Conservation (phyloP, 2,797 vertebrate genomes). For the Chanos chanos region DNA sequence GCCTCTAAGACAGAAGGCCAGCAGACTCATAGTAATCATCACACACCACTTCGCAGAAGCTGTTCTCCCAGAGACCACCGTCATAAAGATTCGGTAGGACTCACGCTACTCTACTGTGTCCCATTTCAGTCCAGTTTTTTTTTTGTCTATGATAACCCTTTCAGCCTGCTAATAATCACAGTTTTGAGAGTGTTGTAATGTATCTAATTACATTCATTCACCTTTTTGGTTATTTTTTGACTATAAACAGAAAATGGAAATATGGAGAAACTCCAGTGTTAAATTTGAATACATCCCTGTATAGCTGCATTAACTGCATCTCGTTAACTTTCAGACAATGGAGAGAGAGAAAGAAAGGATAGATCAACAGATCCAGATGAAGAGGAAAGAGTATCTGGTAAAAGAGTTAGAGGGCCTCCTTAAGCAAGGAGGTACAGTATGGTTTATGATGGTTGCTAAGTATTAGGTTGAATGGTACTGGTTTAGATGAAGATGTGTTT, state of each 20-base stretch:
- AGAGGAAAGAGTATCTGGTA: constrained; percentile 80
- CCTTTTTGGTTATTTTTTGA: neutral
- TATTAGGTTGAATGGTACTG: no score
- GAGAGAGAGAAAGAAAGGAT: constrained; percentile 72
- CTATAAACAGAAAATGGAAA: neutral
- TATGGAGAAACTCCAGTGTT: neutral
- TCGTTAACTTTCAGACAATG: constrained; percentile 68
- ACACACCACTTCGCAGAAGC: no score
- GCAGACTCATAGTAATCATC: no score
- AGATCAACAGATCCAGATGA: constrained; percentile 74
- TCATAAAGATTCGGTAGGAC: no score
- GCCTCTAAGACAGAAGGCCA: no score
- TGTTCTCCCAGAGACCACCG: no score
- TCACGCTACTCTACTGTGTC: no score
- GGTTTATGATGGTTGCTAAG: neutral
- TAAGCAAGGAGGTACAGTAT: constrained; percentile 86
- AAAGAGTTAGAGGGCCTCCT: constrained; percentile 85
- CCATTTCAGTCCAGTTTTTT: no score
- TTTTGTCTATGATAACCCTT: no score
- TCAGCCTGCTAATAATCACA: no score
- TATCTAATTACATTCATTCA: neutral
- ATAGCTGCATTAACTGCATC: neutral
- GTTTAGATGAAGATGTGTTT: no score
- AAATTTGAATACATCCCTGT: constrained; percentile 7
- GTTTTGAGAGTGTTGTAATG: no score